Evolutionary conservation across 2,113 vertebrate genomes (phyloP), one percentile per base, ranked within the genome.

Genomic region (Poeciliopsis turrubarensis): DNA sequence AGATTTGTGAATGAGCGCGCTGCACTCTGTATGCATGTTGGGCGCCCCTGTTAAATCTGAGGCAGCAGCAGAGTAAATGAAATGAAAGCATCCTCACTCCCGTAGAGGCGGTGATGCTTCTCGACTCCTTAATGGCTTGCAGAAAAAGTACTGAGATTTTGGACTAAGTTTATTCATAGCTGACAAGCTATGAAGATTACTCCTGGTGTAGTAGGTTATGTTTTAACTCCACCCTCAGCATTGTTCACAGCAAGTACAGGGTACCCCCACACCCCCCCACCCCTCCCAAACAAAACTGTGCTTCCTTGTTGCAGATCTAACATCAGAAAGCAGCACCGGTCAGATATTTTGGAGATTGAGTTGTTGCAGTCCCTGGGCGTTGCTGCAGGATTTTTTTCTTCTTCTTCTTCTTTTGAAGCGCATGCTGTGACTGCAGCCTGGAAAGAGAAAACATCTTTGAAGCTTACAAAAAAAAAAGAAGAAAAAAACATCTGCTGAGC

Each of bases 291-390:
- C 68, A 61, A 72, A 70, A 1, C 32, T 44, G 29, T 68, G 71
- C 75, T 84, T 87, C 71, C 74, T 73, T 79, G 77, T 82, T 85
- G 70, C 79, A 90, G 73, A 77, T 85, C 67, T 75, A 81, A 82
- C 81, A 66, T 29, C 44, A 83, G 72, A 81, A 82, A 85, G 80
- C 74, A 85, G 86, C 85, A 70, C 72, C 78, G 75, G 82, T 79
- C 88, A 83, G 82, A 87, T 86, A 83, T 86, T 75, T 79, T 83
- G 84, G 87, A 87, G 84, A 82, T 65, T 80, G 81, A 77, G 74
- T 88, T 87, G 68, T 85, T 88, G 89, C 89, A 63, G 77, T 89
- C 87, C 81, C 90, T 89, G 89, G 91, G 91, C 90, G 90, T 93
- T 93, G 91, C 91, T 93, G 92, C 91, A 81, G 87, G 88, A 88